A percentile compares a stretch with the other conserved stretches of the same genome.
Conservation (phyloP, 2,797 vertebrate genomes). For the Graptemys geographica region DNA sequence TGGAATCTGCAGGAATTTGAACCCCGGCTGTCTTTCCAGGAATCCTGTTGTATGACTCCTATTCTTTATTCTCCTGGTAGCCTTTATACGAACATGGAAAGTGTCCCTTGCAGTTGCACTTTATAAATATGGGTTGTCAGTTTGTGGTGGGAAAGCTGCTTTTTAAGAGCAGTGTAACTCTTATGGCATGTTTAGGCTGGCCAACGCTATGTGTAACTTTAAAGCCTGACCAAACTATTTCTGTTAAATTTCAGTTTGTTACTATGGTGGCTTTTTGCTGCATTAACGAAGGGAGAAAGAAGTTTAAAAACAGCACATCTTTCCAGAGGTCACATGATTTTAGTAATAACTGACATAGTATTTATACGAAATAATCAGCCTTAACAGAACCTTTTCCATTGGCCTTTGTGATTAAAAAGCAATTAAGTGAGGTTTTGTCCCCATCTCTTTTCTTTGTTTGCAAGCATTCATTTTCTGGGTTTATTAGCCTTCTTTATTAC, state of each 20-base stretch:
- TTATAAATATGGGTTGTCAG: background rate
- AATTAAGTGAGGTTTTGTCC: background rate
- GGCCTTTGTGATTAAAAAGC: background rate
- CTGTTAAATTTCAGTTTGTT: background rate
- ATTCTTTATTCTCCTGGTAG: background rate
- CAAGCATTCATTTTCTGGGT: background rate
- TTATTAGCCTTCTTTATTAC: background rate
- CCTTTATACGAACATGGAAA: background rate
- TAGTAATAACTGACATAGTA: background rate
- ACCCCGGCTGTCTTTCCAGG: background rate
- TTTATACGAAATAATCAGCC: background rate
- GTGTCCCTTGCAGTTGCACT: background rate
- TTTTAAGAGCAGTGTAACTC: background rate
- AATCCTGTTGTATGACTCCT: background rate
- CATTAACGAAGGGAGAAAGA: background rate
- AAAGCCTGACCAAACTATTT: background rate
- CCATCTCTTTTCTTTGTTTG: background rate
- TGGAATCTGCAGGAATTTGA: background rate
- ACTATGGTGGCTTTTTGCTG: background rate
- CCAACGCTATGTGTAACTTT: background rate
- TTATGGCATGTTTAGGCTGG: background rate
- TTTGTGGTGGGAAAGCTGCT: background rate
- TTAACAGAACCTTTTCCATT: background rate
- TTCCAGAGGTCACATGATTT: background rate
- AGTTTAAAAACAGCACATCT: background rate